phyloP scores from a whole-genome alignment of 2,888 invertebrate species.

The Tyria jacobaeae region DNA sequence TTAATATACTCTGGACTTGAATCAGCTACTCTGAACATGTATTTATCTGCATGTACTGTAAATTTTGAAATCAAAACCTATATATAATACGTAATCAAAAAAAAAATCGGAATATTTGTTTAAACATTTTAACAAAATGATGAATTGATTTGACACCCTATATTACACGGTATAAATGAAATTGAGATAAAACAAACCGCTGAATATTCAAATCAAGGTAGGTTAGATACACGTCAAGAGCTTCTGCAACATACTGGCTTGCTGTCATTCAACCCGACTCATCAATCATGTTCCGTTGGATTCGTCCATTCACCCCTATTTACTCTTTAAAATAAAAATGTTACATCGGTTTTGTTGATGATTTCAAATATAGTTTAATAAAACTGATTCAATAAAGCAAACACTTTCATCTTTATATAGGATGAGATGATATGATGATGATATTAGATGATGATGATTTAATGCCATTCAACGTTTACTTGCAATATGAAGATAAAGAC shows the following conservation, averaged over 20 bases:
- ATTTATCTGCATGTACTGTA: too few species aligned
- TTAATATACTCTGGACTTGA: not conserved
- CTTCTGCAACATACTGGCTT: constrained; percentile 37
- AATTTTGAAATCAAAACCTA: too few species aligned
- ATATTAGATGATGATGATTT: too few species aligned
- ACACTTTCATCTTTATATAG: not conserved
- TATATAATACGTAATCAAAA: too few species aligned
- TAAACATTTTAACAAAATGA: not conserved
- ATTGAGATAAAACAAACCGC: constrained; percentile 14
- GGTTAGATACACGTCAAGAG: constrained; percentile 21
- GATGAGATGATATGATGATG: too few species aligned
- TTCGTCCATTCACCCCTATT: constrained; percentile 9
- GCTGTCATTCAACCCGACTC: constrained; percentile 35
- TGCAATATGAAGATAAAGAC: too few species aligned
- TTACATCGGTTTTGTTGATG: not conserved
- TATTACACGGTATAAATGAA: not conserved
- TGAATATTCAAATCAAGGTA: constrained; percentile 9
- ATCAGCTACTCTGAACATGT: too few species aligned
- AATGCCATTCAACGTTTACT: too few species aligned
- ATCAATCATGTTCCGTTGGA: constrained; percentile 36
- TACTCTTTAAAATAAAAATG: constrained; percentile 10
- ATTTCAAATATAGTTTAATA: not conserved
- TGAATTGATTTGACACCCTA: not conserved
- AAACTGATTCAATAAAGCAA: not conserved
- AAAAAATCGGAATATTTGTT: too few species aligned